A percentile compares a stretch with the other conserved stretches of the same genome.
Evolutionary conservation across 2,113 vertebrate species (phyloP).

Genomic region (Cyanoramphus novaezelandiae): DNA sequence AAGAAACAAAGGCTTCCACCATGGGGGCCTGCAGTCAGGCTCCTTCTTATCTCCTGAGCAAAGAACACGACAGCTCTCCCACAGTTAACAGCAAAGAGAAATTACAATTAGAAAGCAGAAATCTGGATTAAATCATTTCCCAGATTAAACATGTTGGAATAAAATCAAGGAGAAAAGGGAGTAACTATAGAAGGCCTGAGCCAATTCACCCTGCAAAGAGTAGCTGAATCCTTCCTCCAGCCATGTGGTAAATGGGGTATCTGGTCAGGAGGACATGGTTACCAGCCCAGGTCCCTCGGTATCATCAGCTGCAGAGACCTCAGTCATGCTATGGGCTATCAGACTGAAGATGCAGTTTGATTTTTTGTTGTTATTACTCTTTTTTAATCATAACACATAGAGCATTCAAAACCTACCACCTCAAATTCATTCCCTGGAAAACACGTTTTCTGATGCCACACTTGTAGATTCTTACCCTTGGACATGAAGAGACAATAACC

Average conservation of each 20-base stretch:
- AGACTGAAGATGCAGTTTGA: neutral
- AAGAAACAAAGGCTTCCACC: neutral
- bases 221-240: neutral
- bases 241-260: too few relatives aligned
- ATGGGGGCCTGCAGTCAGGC: neutral
- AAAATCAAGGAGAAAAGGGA: neutral
- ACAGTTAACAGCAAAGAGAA: neutral
- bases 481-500: neutral
- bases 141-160: neutral
- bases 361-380: neutral
- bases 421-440: neutral
- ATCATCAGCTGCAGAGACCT: neutral
- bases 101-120: neutral
- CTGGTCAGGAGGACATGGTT: neutral
- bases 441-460: rapidly evolving
- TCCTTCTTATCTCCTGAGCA: neutral
- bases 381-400: neutral
- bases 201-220: neutral
- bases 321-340: neutral
- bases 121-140: neutral
- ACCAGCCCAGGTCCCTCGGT: neutral
- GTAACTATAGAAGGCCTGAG: neutral
- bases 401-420: neutral
- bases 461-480: rapidly evolving
- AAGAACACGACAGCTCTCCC: neutral